phyloP scores from a whole-genome alignment of 2,113 vertebrate genomes.

The Seriola quinqueradiata region DNA sequence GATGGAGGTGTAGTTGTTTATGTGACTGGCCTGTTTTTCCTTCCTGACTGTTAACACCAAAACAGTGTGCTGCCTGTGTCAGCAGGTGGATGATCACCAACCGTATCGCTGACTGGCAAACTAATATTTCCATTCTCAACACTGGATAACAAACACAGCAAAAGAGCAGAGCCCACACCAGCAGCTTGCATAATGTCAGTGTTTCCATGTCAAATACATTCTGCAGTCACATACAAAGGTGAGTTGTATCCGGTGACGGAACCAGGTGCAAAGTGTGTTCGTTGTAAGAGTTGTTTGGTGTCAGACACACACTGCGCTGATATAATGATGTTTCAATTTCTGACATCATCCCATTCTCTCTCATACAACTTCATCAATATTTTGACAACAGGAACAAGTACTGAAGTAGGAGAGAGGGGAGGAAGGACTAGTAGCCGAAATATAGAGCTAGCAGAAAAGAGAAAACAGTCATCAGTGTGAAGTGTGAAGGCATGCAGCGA shows the following conservation, averaged over 20 bases:
- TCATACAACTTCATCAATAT: neutral
- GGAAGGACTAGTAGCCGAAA: neutral
- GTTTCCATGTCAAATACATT: conserved; percentile 41
- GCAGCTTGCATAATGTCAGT: conserved; percentile 36
- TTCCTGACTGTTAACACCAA: conserved; percentile 52
- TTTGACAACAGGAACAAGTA: conserved; percentile 2
- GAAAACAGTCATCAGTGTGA: neutral
- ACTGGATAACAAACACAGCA: conserved; percentile 30
- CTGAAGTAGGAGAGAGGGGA: neutral
- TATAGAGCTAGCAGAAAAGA: neutral
- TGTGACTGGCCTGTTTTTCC: conserved; percentile 15
- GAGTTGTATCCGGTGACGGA: conserved; percentile 14
- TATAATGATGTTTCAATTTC: conserved; percentile 30
- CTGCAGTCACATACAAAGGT: conserved; percentile 8
- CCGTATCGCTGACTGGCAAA: conserved; percentile 38
- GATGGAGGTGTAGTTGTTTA: conserved; percentile 47
- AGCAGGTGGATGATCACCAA: conserved; percentile 36
- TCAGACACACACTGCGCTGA: conserved; percentile 5
- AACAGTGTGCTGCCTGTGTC: conserved; percentile 59
- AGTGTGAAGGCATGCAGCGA: neutral
- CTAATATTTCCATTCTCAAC: conserved; percentile 67
- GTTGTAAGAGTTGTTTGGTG: conserved; percentile 19
- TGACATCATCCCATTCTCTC: conserved; percentile 49
- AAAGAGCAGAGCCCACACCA: conserved; percentile 35
- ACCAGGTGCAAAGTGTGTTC: neutral